Base-by-base conservation (phyloP, 1,140 invertebrate genomes). In the Heliconius melpomene region DNA sequence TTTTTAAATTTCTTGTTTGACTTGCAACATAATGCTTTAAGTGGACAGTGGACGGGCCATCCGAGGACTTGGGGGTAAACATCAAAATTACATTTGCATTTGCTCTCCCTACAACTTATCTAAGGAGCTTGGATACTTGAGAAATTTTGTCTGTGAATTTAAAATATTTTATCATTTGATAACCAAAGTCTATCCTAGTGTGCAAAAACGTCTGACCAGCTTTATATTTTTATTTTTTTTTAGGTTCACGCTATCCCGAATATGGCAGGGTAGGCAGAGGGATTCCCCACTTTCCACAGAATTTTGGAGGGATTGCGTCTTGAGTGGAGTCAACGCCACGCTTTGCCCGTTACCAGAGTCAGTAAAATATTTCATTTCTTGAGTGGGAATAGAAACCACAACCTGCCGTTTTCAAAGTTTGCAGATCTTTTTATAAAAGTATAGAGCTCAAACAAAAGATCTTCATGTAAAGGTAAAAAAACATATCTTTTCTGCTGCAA, bases 51-150 rank as follows among this genome's bases (percentile, higher is more conserved):
- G 26, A 66, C 23, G 60, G 23, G 26, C 26, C 60, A 29, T 66
- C 60, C 23, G 23, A 66, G 60, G n/a, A 66, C 23, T 66, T 29
- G 23, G 23, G 23, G 60, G 60, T 66, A 66, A 66, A 66, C 60
- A 66, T 29, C 23, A 66, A 66, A 66, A 66, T 66, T 66, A 26
- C 23, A 66, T 66, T 66, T 66, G 60, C 60, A 66, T 66, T 66
- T 66, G 60, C 60, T 66, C 26, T 60, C 23, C 13, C 13, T 66
- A 26, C 60, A 29, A 29, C 26, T 66, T 29, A 7, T 66, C 23
- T 66, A 29, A 66, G 60, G 16, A 26, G 11, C 1, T 66, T 66
- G 26, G 60, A 2, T 66, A 29, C 26, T 66, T 66, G 23, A 29
- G 0, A 29, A 29, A 66, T 66, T 66, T 66, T 3, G 60, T 29